phyloP scores from a whole-genome alignment of 64 coral and sea anemone genomes.

The Pachyseris speciosa region DNA sequence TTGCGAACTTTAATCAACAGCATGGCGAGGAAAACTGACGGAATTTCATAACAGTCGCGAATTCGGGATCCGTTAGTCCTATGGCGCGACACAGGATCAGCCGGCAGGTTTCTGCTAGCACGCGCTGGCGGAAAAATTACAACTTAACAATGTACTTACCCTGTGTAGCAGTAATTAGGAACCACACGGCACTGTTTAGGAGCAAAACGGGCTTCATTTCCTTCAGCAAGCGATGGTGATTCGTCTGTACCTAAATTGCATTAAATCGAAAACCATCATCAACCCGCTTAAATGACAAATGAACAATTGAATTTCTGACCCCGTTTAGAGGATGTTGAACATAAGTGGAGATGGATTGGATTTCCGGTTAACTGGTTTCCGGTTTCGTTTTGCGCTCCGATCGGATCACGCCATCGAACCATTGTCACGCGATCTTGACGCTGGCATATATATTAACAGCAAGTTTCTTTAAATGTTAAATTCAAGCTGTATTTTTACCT shows the following conservation, averaged over 20 bases:
- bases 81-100: background rate
- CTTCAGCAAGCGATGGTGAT: background rate
- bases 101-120: too few species aligned
- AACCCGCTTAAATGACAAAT: constrained; percentile 20
- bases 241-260: constrained; percentile 44
- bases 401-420: background rate
- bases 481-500: background rate
- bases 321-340: constrained; percentile 41
- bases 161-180: background rate
- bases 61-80: too few species aligned
- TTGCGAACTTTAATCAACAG: too few species aligned
- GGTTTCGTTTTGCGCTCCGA: background rate
- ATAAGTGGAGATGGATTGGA: background rate
- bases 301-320: constrained; percentile 7
- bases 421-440: background rate
- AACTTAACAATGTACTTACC: background rate
- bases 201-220: background rate
- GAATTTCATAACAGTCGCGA: too few species aligned
- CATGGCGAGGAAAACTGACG: too few species aligned
- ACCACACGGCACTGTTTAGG: background rate
- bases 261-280: constrained; percentile 47
- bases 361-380: background rate
- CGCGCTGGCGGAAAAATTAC: background rate
- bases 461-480: background rate
- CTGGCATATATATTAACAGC: background rate